A percentile compares a stretch with the other conserved stretches of the same genome.
Evolutionary conservation across 2,113 vertebrate species (phyloP).

Genomic region (Irena cyanogastra): DNA sequence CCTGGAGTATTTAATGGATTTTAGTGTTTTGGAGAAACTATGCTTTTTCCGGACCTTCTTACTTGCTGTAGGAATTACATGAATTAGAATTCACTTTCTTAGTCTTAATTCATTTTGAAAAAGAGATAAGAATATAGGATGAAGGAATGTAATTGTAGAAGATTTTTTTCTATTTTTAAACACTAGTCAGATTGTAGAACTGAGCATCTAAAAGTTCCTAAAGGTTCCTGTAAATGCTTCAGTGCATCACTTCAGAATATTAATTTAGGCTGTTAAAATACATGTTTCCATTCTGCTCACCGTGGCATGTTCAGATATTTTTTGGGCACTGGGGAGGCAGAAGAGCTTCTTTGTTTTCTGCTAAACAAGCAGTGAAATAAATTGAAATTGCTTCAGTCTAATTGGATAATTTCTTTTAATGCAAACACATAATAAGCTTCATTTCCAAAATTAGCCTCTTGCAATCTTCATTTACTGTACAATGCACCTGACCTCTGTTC

Average conservation of each 20-base stretch:
- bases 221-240: neutral
- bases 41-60: neutral
- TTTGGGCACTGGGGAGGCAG: neutral
- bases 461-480: neutral
- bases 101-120: neutral
- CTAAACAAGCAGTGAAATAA: neutral
- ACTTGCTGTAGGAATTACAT: neutral
- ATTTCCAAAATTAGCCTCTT: neutral
- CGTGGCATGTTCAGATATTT: neutral
- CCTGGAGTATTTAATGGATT: neutral
- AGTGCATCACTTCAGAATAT: neutral
- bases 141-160: neutral
- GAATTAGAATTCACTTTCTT: neutral
- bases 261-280: neutral
- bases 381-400: neutral
- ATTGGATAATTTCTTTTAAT: neutral
- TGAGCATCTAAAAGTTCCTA: neutral
- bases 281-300: neutral
- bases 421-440: neutral
- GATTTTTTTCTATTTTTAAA: neutral
- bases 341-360: neutral
- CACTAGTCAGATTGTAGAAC: neutral
- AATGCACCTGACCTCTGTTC: neutral
- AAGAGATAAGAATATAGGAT: neutral
- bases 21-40: neutral